Evolutionary conservation across 2,888 invertebrate species (phyloP), one percentile per base, ranked within the genome.

Genomic region (Nomada ruficornis): DNA sequence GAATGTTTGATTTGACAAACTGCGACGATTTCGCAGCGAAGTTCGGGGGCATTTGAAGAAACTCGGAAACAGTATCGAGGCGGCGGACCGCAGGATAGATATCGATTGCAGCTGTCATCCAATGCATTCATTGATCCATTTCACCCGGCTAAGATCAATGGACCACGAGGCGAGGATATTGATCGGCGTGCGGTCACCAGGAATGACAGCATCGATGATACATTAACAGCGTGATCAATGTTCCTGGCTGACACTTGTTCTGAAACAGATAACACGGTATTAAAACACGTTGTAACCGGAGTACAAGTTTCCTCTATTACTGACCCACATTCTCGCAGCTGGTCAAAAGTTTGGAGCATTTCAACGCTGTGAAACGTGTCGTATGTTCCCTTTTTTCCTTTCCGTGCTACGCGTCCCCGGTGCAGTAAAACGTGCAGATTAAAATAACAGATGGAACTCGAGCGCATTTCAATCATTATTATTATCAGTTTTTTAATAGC

Each of bases 61-160:
- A 47, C 18, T 29, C 1, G 36, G 36, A 26, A 26, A 52, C 18
- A 42, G 29, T 18, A 36, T 50, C 20, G n/a, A 18, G 7, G 13
- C 44, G 11, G 13, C 15, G 2, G 20, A 67, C 26, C 59, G 3
- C 36, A 47, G 4, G n/a, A 54, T 26, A 20, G 20, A 13, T 78
- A 60, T 78, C 65, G 54, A 23, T 80, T 63, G 13, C 62, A 50
- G 20, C 11, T 44, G 52, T 26, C 60, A 55, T 60, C 13, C 44
- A 2, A n/a, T 50, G 44, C 57, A 79, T 64, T 63, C 79, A 36
- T 62, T 69, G 60, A 65, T 78, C 70, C 44, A 65, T 67, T 70
- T 52, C 55, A 44, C 62, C 67, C n/a, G 59, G 47, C 36, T 20
- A 26, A 42, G 74, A 79, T 80, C 76, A 76, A 77, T 76, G 76